These are phyloP conservation scores for Varecia variegata DNA, from an alignment of 2,797 vertebrate genomes.

Conservation along the genomic window DNA sequence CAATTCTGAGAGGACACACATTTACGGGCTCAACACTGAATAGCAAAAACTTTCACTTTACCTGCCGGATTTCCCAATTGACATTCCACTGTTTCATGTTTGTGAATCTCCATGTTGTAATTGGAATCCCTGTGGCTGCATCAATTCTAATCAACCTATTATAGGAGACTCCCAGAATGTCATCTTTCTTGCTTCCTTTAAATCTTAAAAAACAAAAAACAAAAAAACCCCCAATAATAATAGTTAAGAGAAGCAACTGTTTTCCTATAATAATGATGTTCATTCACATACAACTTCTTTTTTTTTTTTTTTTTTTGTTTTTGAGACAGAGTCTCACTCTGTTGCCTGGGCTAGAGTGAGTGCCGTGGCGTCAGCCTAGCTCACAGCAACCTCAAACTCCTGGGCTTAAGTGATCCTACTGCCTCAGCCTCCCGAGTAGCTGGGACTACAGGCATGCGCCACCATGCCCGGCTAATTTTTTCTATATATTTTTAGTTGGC, in stretches of 20 bases:
- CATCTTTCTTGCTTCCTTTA: slow-evolving; percentile 95
- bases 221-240: neutral
- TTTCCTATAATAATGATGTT: neutral
- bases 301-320: no score
- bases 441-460: no score
- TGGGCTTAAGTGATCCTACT: no score
- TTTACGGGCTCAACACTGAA: neutral
- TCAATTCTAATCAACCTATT: slow-evolving; percentile 97
- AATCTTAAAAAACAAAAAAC: slow-evolving; percentile 87
- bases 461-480: no score
- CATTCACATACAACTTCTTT: neutral
- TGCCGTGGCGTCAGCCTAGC: no score
- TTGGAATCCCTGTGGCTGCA: slow-evolving; percentile 90
- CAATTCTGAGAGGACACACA: neutral
- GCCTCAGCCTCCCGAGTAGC: no score
- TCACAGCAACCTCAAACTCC: no score
- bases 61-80: slow-evolving; percentile 99
- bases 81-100: slow-evolving; percentile 99
- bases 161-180: slow-evolving; percentile 96
- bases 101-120: slow-evolving; percentile 97
- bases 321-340: no score
- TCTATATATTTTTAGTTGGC: no score
- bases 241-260: slow-evolving; percentile 18
- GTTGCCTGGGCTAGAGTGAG: no score
- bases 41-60: slow-evolving; percentile 65